These are phyloP conservation scores for Pogona vitticeps DNA, from an alignment of 2,113 vertebrate genomes.

Conservation along the genomic window DNA sequence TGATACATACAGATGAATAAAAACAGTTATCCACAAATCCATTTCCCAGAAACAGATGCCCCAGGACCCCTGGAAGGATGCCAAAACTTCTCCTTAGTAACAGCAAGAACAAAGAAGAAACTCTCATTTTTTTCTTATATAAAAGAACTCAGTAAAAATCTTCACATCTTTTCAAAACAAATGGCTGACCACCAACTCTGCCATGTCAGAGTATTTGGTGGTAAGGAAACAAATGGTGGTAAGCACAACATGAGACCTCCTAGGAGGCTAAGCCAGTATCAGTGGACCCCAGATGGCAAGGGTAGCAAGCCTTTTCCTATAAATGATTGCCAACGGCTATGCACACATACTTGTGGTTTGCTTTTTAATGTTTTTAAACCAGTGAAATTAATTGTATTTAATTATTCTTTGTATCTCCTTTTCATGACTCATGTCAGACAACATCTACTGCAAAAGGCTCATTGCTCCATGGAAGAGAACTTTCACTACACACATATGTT, in stretches of 20 bases:
- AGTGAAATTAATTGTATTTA: too few relatives aligned
- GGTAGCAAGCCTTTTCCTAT: background rate
- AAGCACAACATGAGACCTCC: background rate
- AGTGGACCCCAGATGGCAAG: background rate
- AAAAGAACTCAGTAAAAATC: background rate
- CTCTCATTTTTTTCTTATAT: background rate
- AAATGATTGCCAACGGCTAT: too few relatives aligned
- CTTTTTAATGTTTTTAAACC: too few relatives aligned
- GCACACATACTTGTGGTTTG: too few relatives aligned
- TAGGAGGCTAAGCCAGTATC: background rate
- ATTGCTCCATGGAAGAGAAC: too few relatives aligned
- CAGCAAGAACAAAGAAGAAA: background rate
- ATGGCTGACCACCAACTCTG: background rate
- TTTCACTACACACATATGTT: too few relatives aligned
- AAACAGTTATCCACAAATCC: background rate
- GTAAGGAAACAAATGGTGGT: background rate
- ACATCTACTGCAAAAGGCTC: too few relatives aligned
- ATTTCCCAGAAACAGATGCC: background rate
- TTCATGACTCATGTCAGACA: background rate
- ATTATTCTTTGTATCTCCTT: background rate
- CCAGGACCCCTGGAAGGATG: background rate
- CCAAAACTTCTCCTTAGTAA: background rate
- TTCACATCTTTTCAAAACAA: background rate
- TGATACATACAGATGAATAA: background rate
- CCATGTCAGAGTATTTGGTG: background rate